phyloP scores from a whole-genome alignment of 2,113 vertebrate genomes.

The Laterallus jamaicensis region DNA sequence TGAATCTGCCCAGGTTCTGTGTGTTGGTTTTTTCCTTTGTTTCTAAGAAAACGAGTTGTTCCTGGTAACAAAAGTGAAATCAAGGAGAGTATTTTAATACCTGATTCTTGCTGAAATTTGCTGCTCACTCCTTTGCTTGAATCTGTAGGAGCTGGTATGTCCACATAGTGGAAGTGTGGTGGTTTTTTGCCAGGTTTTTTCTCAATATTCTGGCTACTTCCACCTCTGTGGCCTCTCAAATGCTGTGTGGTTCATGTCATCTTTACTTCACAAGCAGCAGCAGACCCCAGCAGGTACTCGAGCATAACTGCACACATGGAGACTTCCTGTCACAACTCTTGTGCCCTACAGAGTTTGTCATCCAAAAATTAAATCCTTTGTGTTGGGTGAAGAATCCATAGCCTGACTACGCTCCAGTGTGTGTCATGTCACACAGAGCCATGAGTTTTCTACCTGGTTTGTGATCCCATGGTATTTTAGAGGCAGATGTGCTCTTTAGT shows the following conservation, averaged over 20 bases:
- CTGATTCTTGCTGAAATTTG: background rate
- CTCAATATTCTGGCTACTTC: background rate
- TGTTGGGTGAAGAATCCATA: background rate
- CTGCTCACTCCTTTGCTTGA: background rate
- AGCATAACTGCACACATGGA: background rate
- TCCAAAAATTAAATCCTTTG: background rate
- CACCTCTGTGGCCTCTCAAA: background rate
- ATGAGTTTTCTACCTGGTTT: rapidly evolving
- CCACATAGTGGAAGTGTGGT: rapidly evolving
- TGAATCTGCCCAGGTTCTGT: background rate
- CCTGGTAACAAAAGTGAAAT: background rate
- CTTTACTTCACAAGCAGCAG: background rate
- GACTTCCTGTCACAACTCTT: rapidly evolving
- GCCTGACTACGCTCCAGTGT: rapidly evolving
- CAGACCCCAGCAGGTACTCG: background rate
- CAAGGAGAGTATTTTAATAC: rapidly evolving
- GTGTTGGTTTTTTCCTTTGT: background rate
- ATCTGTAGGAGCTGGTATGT: rapidly evolving
- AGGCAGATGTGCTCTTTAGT: background rate
- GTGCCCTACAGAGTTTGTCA: background rate
- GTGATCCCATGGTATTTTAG: rapidly evolving
- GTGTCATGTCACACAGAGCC: rapidly evolving
- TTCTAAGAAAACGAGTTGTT: background rate
- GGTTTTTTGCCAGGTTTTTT: background rate
- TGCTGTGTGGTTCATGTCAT: background rate